Evolutionary conservation across 2,797 vertebrate genomes (phyloP).

Genomic region (Podarcis lilfordi): DNA sequence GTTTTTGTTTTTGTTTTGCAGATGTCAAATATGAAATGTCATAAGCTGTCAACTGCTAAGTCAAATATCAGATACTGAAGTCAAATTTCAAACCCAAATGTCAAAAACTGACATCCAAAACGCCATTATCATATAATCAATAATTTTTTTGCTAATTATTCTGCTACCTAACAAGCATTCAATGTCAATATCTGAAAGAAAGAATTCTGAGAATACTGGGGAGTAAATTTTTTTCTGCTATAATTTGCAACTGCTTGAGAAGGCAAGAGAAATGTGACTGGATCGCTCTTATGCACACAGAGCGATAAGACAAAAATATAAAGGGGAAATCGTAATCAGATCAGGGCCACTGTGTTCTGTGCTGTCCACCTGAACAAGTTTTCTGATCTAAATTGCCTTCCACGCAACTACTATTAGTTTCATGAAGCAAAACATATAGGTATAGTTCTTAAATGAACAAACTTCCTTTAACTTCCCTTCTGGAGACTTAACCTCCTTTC

Average conservation of each 20-base stretch:
- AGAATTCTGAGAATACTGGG: neutral
- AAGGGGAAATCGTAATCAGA: neutral
- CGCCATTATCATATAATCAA: neutral
- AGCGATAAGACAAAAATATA: neutral
- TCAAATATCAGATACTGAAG: neutral
- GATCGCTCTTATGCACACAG: neutral
- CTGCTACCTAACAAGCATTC: neutral
- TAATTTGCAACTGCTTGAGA: neutral
- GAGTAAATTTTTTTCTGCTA: neutral
- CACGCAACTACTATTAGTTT: neutral
- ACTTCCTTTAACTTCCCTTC: neutral
- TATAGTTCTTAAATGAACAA: neutral
- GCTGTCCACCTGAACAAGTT: neutral
- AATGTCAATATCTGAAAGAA: neutral
- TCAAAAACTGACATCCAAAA: neutral
- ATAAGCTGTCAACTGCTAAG: neutral
- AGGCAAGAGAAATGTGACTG: neutral
- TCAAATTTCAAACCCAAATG: neutral
- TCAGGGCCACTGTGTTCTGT: neutral
- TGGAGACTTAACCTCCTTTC: neutral
- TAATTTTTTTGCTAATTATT: neutral
- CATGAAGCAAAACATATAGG: neutral
- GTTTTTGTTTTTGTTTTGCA: neutral
- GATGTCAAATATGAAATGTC: neutral
- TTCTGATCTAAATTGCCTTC: too few species aligned